Conservation (phyloP, 2,888 invertebrate genomes). For the Brachyptera risi region DNA sequence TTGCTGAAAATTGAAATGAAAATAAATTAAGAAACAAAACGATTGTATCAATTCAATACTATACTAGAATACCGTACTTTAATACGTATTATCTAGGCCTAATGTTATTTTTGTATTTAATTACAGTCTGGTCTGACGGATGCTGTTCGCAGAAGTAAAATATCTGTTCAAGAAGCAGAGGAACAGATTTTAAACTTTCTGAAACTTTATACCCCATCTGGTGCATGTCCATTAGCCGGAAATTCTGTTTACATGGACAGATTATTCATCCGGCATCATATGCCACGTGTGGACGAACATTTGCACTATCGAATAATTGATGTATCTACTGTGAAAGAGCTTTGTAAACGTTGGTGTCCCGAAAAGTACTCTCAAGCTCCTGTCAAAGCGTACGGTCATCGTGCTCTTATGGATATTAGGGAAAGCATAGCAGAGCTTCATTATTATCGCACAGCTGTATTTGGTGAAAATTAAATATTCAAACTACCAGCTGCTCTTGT, state of each 20-base stretch:
- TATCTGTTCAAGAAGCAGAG: conserved; percentile 66
- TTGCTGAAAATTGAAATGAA: conserved; percentile 2
- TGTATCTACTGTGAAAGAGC: conserved; percentile 85
- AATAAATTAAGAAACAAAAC: no score
- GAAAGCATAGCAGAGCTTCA: conserved; percentile 82
- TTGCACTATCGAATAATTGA: conserved; percentile 92
- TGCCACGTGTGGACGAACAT: conserved; percentile 73
- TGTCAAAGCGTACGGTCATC: conserved; percentile 61
- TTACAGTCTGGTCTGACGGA: conserved; percentile 76
- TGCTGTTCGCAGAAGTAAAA: conserved; percentile 63
- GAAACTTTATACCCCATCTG: conserved; percentile 48
- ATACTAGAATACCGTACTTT: not conserved
- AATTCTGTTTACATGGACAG: conserved; percentile 86
- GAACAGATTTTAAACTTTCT: conserved; percentile 67
- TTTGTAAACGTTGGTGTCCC: conserved; percentile 71
- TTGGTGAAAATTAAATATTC: no score
- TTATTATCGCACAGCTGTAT: no score
- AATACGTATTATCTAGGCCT: no score
- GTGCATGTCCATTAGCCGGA: conserved; percentile 75
- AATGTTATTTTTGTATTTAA: conserved; percentile 37
- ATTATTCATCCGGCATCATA: conserved; percentile 72
- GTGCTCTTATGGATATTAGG: conserved; percentile 76
- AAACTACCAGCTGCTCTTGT: no score
- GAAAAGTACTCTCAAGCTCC: conserved; percentile 55
- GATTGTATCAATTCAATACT: not conserved